phyloP scores from a whole-genome alignment of 2,113 vertebrate genomes.

The Hassar affinis region DNA sequence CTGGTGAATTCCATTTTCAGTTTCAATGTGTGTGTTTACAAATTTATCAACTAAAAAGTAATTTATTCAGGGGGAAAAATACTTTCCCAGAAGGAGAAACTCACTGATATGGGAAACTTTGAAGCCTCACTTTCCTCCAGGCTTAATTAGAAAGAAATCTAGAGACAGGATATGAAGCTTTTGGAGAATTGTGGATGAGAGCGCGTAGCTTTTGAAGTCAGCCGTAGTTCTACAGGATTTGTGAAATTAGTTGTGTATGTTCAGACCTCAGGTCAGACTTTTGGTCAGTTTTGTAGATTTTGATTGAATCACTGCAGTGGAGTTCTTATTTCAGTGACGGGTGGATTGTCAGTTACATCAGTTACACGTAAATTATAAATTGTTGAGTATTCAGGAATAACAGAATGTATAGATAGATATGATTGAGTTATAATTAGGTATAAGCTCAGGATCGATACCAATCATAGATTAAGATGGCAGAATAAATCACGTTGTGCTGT shows the following conservation, averaged over 20 bases:
- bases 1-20: conserved; percentile 17
- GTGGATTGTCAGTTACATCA: background rate
- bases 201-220: conserved; percentile 9
- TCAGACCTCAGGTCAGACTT: background rate
- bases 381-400: background rate
- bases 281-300: background rate
- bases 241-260: background rate
- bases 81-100: background rate
- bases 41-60: background rate
- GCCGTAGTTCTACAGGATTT: conserved; percentile 16
- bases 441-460: background rate
- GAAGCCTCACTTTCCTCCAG: background rate
- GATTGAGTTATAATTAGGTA: background rate
- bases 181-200: background rate
- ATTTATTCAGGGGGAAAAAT: background rate
- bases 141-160: conserved; percentile 6
- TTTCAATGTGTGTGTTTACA: conserved; percentile 25
- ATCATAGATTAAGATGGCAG: too few species aligned
- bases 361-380: background rate
- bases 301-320: background rate
- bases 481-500: too few species aligned
- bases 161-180: conserved; percentile 4
- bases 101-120: background rate
- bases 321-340: background rate
- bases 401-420: background rate